Evolutionary conservation across 2,888 invertebrate genomes (phyloP).

Genomic region (Pachliopta kotzebuea): DNA sequence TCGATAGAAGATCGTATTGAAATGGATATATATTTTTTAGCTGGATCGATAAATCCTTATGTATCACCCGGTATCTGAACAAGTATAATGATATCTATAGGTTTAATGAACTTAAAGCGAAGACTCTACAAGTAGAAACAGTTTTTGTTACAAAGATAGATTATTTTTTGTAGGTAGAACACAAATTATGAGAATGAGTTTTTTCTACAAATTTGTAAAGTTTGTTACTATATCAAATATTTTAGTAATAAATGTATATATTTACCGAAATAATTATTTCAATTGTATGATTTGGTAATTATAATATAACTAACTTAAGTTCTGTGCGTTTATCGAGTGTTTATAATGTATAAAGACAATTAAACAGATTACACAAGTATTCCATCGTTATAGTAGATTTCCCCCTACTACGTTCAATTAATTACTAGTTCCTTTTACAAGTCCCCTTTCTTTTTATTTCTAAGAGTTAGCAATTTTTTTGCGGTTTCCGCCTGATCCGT

Average conservation of each 20-base stretch:
- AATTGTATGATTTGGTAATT: too few species aligned
- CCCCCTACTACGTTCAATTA: background rate
- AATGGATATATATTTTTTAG: conserved; percentile 23
- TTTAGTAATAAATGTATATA: too few species aligned
- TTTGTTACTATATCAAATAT: too few species aligned
- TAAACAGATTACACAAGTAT: too few species aligned
- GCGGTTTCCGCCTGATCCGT: conserved; percentile 74
- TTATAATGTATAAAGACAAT: too few species aligned
- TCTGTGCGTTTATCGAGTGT: too few species aligned
- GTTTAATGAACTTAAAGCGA: conserved; percentile 27
- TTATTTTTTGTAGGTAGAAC: background rate
- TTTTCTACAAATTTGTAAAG: background rate
- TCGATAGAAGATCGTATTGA: conserved; percentile 20
- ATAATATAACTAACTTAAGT: too few species aligned
- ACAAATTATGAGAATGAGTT: background rate
- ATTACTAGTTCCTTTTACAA: conserved; percentile 37
- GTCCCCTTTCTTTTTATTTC: conserved; percentile 59
- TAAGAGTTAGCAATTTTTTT: conserved; percentile 69
- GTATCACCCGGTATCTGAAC: conserved; percentile 23
- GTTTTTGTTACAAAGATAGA: background rate
- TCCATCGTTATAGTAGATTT: background rate
- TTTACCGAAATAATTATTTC: too few species aligned
- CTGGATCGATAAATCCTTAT: background rate
- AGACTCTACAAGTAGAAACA: conserved; percentile 10
- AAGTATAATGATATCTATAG: conserved; percentile 21